Evolutionary conservation across 1,140 invertebrate genomes (phyloP).

Genomic region (Idris sp.): DNA sequence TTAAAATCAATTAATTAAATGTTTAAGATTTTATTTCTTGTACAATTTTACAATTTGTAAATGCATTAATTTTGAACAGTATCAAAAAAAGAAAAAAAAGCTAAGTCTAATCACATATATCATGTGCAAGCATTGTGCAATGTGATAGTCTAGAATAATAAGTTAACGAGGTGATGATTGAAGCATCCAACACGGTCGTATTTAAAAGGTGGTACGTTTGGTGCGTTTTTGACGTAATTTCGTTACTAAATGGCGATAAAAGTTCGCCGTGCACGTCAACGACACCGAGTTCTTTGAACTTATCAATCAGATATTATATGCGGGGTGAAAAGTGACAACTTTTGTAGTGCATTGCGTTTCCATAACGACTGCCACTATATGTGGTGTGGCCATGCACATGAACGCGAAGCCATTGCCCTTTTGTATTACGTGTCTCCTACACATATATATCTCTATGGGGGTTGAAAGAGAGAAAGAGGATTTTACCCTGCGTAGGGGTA

Average conservation of each 20-base stretch:
- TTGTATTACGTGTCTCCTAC: conserved; percentile 57
- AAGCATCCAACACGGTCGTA: background rate
- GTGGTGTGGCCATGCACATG: conserved; percentile 40
- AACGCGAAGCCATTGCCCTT: conserved; percentile 64
- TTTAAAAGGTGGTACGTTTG: conserved; percentile 5
- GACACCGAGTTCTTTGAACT: conserved; percentile 53
- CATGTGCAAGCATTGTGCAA: conserved; percentile 27
- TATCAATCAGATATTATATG: conserved; percentile 52
- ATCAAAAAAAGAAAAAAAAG: no score
- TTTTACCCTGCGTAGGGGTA: conserved; percentile 44
- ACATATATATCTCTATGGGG: conserved; percentile 50
- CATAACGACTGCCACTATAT: conserved; percentile 63
- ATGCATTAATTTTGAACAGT: no score
- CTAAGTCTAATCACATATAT: conserved; percentile 18
- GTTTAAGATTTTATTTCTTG: no score
- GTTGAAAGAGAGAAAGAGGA: conserved; percentile 31
- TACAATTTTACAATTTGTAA: no score
- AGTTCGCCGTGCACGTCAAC: conserved; percentile 9
- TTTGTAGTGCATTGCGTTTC: conserved; percentile 62
- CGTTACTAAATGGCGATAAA: conserved; percentile 1
- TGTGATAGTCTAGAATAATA: conserved; percentile 10
- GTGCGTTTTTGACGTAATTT: conserved; percentile 5
- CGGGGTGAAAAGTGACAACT: conserved; percentile 57
- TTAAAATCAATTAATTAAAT: no score
- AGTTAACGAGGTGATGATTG: conserved; percentile 8